A percentile compares a stretch with the other conserved stretches of the same genome.
Conservation (phyloP, 2,797 vertebrate species). For the Amazona finschi region DNA sequence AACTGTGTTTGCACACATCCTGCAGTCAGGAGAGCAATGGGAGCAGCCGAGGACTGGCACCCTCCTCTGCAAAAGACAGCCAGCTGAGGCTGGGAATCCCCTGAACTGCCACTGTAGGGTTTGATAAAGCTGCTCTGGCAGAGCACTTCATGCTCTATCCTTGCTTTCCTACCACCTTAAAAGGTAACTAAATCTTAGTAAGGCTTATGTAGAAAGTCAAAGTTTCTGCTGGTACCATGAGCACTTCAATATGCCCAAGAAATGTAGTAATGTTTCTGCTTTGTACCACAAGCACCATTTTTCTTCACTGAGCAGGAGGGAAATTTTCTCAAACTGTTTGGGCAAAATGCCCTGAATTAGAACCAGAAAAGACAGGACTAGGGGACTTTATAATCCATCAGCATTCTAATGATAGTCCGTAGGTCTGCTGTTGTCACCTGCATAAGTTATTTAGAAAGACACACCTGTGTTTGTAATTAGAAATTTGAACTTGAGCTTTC, state of each 20-base stretch:
- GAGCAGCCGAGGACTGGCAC: neutral
- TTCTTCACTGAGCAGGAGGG: neutral
- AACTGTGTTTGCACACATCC: accelerated
- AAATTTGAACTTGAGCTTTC: neutral
- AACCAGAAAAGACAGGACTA: neutral
- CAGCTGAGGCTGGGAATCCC: neutral
- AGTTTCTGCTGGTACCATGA: slow-evolving; percentile 28
- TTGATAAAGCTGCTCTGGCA: neutral
- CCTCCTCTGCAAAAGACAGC: neutral
- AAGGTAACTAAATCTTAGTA: slow-evolving; percentile 53
- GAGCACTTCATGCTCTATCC: neutral
- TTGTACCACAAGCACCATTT: neutral
- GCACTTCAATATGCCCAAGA: neutral
- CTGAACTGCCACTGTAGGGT: neutral
- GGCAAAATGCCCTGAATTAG: neutral
- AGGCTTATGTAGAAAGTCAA: neutral
- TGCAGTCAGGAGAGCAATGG: neutral
- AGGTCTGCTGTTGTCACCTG: neutral
- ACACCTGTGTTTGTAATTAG: neutral
- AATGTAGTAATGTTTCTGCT: neutral
- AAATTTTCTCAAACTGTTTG: neutral
- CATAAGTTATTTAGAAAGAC: neutral
- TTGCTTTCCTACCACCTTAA: slow-evolving; percentile 6
- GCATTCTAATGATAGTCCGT: neutral
- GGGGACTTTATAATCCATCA: neutral